Conservation (phyloP, 2,113 vertebrate species). For the Pipra filicauda region DNA sequence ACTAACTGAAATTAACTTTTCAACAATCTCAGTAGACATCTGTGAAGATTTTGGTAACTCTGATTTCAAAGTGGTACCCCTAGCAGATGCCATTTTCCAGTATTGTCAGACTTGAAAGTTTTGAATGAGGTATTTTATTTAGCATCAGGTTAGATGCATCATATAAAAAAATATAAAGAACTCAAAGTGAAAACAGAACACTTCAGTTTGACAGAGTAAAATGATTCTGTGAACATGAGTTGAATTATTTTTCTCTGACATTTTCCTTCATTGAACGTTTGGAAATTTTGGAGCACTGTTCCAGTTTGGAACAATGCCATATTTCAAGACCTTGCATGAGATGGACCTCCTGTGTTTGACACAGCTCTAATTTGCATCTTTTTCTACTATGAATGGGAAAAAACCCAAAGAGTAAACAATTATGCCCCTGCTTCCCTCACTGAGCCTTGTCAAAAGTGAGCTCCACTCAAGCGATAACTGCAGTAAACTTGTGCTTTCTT, state of each 20-base stretch:
- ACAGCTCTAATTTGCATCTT: constrained; percentile 4
- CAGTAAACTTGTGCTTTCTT: background rate
- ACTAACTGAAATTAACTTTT: background rate
- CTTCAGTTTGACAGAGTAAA: background rate
- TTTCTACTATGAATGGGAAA: background rate
- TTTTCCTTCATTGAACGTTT: background rate
- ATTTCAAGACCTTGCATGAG: background rate
- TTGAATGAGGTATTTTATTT: background rate
- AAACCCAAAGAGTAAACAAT: background rate
- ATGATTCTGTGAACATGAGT: background rate
- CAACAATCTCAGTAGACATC: background rate
- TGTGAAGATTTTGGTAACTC: background rate
- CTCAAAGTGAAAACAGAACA: background rate
- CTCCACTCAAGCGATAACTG: background rate
- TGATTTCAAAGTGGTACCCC: background rate
- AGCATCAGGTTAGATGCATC: background rate
- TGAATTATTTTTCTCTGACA: background rate
- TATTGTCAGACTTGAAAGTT: background rate
- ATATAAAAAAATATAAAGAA: background rate
- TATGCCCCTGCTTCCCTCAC: background rate
- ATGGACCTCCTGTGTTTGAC: background rate
- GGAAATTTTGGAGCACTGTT: background rate
- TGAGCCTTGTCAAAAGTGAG: background rate
- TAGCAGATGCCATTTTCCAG: background rate
- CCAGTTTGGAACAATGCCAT: background rate